Percentiles rank a stretch among this genome's conserved stretches.
Conservation (phyloP, 2,113 vertebrate species). For the Gadus macrocephalus region DNA sequence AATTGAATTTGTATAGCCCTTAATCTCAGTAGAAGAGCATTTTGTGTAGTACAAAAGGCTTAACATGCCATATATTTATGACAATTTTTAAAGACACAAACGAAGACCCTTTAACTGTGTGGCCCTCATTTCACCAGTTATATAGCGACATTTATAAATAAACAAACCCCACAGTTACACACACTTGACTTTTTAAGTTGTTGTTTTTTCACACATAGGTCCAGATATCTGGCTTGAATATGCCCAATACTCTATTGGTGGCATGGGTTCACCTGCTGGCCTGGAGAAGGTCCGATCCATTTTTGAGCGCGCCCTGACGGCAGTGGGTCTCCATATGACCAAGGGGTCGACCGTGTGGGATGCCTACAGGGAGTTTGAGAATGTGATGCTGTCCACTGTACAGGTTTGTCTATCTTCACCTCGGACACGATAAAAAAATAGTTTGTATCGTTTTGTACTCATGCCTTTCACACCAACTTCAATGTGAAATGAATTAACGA, state of each 20-base stretch:
- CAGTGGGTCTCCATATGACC: conserved; percentile 89
- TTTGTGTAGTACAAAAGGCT: no score
- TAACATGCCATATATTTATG: neutral
- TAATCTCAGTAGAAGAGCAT: no score
- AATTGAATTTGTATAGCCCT: no score
- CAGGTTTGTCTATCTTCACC: conserved; percentile 75
- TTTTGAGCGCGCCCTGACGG: conserved; percentile 88
- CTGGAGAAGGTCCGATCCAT: conserved; percentile 84
- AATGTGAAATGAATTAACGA: no score
- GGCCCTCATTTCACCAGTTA: neutral
- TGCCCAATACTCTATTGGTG: conserved; percentile 93
- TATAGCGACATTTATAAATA: neutral
- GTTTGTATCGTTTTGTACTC: no score
- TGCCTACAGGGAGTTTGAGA: conserved; percentile 93
- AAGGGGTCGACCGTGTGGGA: conserved; percentile 92
- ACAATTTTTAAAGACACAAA: neutral
- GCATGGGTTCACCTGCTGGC: conserved; percentile 88
- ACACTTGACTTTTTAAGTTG: neutral
- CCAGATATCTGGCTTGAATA: conserved; percentile 98
- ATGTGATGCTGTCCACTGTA: conserved; percentile 84
- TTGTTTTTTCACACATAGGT: conserved; percentile 64
- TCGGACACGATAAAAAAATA: no score
- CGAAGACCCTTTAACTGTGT: no score
- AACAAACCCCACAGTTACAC: no score
- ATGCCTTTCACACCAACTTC: no score